A percentile compares a stretch with the other conserved stretches of the same genome.
These are phyloP conservation scores for Yponomeuta sedellus DNA, from an alignment of 2,888 invertebrate genomes.

Conservation along the genomic window DNA sequence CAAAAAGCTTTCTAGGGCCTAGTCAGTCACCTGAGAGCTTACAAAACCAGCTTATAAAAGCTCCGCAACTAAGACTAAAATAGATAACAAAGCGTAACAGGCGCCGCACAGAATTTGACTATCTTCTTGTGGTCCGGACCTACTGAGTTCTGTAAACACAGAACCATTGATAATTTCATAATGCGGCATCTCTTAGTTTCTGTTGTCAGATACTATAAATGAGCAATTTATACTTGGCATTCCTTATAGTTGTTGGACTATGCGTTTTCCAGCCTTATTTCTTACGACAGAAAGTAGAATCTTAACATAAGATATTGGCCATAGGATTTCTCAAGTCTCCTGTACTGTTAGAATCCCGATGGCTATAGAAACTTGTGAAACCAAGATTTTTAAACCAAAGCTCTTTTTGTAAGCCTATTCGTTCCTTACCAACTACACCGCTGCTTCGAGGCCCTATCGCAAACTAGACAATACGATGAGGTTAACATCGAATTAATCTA, in stretches of 20 bases:
- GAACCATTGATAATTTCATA: background rate
- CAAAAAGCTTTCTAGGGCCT: conserved; percentile 5
- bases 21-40: conserved; percentile 7
- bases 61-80: background rate
- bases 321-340: background rate
- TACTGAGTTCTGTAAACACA: too few relatives aligned
- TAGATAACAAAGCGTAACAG: background rate
- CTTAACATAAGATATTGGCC: background rate
- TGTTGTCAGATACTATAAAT: background rate
- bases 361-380: background rate
- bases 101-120: background rate
- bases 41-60: background rate
- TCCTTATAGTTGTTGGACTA: background rate
- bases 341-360: background rate
- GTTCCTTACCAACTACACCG: background rate
- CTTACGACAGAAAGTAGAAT: background rate
- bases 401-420: conserved; percentile 3
- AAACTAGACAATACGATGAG: background rate
- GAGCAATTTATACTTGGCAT: conserved; percentile 3
- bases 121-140: too few relatives aligned
- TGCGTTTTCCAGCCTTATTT: background rate
- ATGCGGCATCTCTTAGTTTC: background rate
- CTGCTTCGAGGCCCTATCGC: background rate
- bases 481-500: background rate
- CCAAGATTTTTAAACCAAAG: background rate